Evolutionary conservation across 30 jellyfish, hydroid and myxozoan species (phyloP), one percentile per base, ranked within the genome.

Genomic region (Nemopilema nomurai): DNA sequence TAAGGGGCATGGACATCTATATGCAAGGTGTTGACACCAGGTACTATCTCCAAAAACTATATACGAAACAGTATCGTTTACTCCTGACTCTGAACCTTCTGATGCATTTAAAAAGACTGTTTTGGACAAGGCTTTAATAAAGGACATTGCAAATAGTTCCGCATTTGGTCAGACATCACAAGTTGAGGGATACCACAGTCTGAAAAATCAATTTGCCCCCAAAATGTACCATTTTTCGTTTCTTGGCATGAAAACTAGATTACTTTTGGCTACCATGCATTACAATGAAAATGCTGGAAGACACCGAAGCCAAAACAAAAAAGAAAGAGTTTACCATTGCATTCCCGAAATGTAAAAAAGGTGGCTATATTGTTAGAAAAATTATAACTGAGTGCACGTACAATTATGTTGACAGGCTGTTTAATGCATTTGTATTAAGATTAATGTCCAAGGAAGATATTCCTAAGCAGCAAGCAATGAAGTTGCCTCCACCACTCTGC

Each of bases 91-190:
- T 64, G 89, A 79, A 81, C 79, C 78, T 31, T 77, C 82, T 77
- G 87, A 77, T 77, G 87, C 87, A 77, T 51, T 77, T 57, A 81
- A 77, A 77, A 77, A 62, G 78, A 77, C 53, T 53, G 83, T 77
- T 53, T 27, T 77, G 28, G 78, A 79, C 67, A 79, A 79, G 80
- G 23, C 89, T 24, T 50, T 76, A 27, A 41, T 49, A 21, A 50
- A 76, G 86, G 81, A 76, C 86, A 76, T 76, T 76, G 83, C 89
- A 51, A 79, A 79, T 31, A 64, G 89, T 41, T 79, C 89, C 63
- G 87, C 89, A 28, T 79, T 79, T 25, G 89, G 89, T 23, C 81
- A 79, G 51, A 79, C 81, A 24, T 79, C 49, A 79, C 89, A 66
- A 26, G 83, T 53, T 64, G 80, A 79, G 67, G 67, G 89, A 79